These are phyloP conservation scores for Ascaphus truei DNA, from an alignment of 2,113 vertebrate species.

Conservation along the genomic window DNA sequence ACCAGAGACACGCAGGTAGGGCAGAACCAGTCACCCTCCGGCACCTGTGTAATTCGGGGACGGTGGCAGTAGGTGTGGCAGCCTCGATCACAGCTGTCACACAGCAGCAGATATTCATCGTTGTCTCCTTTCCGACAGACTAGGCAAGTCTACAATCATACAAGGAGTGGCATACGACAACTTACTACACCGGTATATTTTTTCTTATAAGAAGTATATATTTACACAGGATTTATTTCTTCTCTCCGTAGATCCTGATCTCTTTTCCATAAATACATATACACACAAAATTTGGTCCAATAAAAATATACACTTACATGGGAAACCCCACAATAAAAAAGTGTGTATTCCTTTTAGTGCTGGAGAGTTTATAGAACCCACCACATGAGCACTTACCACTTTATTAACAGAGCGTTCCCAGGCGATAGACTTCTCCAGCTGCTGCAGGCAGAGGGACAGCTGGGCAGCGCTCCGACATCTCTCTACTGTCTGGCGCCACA, in stretches of 20 bases:
- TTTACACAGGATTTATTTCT: too few species aligned
- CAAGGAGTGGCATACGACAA: background rate
- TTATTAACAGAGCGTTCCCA: slow-evolving; percentile 93
- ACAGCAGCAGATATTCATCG: slow-evolving; percentile 87
- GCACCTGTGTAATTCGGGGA: slow-evolving; percentile 85
- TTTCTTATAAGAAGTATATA: too few species aligned
- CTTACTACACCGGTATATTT: too few species aligned
- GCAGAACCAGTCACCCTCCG: slow-evolving; percentile 96
- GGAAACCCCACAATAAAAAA: too few species aligned
- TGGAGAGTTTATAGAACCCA: too few species aligned
- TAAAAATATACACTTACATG: too few species aligned
- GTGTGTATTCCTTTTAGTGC: too few species aligned
- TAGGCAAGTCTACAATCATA: slow-evolving; percentile 74
- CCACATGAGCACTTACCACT: slow-evolving; percentile 80
- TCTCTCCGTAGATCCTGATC: too few species aligned
- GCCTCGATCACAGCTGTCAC: slow-evolving; percentile 90
- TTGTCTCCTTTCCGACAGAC: slow-evolving; percentile 91
- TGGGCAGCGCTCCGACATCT: slow-evolving; percentile 86
- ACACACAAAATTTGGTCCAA: too few species aligned
- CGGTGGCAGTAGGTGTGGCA: slow-evolving; percentile 95
- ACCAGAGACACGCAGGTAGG: slow-evolving; percentile 80
- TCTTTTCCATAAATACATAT: too few species aligned
- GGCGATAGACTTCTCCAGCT: slow-evolving; percentile 88
- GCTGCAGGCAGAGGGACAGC: slow-evolving; percentile 80
- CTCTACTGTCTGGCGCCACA: slow-evolving; percentile 87